phyloP scores from a whole-genome alignment of 2,113 vertebrate genomes.

The Ailurus styani region DNA sequence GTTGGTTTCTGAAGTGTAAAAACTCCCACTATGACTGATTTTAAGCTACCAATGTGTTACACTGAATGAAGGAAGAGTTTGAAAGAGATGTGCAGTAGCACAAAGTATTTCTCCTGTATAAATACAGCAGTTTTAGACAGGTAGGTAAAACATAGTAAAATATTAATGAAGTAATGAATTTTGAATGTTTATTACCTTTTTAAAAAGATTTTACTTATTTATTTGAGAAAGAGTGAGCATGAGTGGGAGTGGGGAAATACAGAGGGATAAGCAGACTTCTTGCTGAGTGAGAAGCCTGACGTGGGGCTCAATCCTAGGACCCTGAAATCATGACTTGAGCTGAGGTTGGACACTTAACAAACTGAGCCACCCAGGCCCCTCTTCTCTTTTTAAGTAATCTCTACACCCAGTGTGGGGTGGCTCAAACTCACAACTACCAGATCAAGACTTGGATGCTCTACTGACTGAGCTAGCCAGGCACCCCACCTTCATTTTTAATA shows the following conservation, averaged over 20 bases:
- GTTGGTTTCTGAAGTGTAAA: slow-evolving; percentile 11
- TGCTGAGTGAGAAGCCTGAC: neutral
- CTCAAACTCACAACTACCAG: neutral
- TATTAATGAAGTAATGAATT: neutral
- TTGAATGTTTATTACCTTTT: neutral
- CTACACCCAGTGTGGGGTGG: neutral
- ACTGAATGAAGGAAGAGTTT: neutral
- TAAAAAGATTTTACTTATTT: neutral
- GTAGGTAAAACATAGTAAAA: neutral
- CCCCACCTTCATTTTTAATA: neutral
- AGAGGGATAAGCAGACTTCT: neutral
- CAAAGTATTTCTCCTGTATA: neutral
- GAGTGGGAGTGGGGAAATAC: neutral
- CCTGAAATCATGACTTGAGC: too few relatives aligned
- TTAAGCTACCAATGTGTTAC: neutral
- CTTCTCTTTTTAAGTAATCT: neutral
- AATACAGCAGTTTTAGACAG: neutral
- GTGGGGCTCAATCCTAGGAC: too few relatives aligned
- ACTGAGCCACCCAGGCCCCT: neutral
- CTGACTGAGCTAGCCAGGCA: neutral
- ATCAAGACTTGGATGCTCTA: neutral
- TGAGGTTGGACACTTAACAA: too few relatives aligned
- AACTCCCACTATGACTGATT: neutral
- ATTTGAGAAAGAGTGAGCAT: neutral
- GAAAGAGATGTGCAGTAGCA: neutral